Evolutionary conservation across 2,113 vertebrate genomes (phyloP).

Genomic region (Diphyllodes magnificus): DNA sequence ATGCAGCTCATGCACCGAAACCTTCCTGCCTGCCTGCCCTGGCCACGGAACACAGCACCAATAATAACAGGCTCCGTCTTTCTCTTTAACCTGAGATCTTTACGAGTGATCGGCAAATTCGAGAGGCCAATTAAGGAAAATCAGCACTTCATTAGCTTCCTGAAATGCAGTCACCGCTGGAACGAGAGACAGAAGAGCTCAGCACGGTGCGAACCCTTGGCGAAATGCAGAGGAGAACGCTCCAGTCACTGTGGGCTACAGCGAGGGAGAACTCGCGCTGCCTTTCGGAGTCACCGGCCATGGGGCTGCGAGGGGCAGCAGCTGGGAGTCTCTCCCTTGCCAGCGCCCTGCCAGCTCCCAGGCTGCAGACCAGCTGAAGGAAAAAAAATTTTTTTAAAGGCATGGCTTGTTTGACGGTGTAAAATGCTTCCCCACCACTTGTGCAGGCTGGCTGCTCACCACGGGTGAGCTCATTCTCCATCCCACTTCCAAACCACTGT

Average conservation of each 20-base stretch:
- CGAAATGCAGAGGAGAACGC: fast-evolving
- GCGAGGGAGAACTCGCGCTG: fast-evolving
- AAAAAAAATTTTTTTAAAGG: background rate
- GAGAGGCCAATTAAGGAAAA: conserved; percentile 42
- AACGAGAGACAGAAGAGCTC: background rate
- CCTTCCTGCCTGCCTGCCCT: fast-evolving
- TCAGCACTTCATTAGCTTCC: conserved; percentile 41
- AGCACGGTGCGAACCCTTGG: background rate
- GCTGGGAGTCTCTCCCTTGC: fast-evolving
- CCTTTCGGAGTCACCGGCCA: fast-evolving
- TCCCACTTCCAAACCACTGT: background rate
- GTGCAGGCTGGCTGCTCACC: background rate
- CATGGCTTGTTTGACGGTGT: background rate
- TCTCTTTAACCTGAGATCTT: background rate
- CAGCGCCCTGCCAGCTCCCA: background rate
- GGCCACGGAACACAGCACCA: background rate
- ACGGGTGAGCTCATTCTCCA: background rate
- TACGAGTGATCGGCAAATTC: conserved; percentile 1
- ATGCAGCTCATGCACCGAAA: fast-evolving
- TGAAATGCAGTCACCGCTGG: background rate
- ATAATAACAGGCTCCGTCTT: background rate
- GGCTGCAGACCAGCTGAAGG: background rate
- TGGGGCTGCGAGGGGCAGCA: fast-evolving
- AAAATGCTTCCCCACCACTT: background rate
- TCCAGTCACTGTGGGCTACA: fast-evolving